phyloP scores from a whole-genome alignment of 2,888 invertebrate genomes.

The Ceramica pisi region DNA sequence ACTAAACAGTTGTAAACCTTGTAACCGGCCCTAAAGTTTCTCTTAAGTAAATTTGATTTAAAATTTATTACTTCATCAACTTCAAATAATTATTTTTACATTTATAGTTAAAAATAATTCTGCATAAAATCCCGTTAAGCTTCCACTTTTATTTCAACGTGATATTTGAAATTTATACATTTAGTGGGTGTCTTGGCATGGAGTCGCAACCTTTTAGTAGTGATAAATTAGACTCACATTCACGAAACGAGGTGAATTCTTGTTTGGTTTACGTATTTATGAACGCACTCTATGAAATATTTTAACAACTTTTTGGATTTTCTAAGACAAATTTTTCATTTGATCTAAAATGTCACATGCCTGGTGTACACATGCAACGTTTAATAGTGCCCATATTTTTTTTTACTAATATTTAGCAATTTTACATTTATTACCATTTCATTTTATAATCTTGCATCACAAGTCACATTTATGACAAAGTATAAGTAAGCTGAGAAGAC shows the following conservation, averaged over 20 bases:
- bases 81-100: background rate
- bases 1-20: background rate
- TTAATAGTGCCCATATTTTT: background rate
- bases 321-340: constrained; percentile 9
- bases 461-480: background rate
- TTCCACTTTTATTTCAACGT: constrained; percentile 42
- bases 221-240: constrained; percentile 61
- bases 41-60: background rate
- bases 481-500: too few relatives aligned
- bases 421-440: background rate
- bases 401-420: background rate
- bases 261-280: constrained; percentile 40
- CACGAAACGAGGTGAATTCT: constrained; percentile 57
- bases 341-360: constrained; percentile 32
- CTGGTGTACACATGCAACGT: background rate
- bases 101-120: background rate
- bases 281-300: constrained; percentile 27
- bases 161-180: constrained; percentile 44
- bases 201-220: constrained; percentile 55
- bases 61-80: too few relatives aligned
- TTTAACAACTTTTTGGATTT: constrained; percentile 14
- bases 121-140: constrained; percentile 25
- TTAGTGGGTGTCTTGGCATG: constrained; percentile 59
- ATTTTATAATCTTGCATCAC: background rate
- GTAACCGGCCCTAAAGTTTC: background rate